Conservation (phyloP, 1,140 invertebrate genomes). For the Atta texana region DNA sequence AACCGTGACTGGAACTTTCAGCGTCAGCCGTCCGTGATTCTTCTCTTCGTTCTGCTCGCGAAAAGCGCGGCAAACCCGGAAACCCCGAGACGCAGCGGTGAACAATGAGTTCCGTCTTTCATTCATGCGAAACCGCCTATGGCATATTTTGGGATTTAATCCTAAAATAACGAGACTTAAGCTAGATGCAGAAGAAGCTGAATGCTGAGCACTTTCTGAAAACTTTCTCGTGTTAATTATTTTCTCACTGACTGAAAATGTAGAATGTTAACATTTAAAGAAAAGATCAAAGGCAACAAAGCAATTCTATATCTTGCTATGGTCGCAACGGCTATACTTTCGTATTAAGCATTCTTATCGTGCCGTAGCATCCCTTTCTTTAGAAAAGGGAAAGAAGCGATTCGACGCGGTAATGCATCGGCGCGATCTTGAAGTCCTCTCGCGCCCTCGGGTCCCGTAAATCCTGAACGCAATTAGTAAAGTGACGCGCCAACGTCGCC, state of each 20-base stretch:
- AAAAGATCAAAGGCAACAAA: background rate
- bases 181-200: background rate
- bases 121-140: constrained; percentile 37
- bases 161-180: background rate
- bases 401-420: constrained; percentile 31
- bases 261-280: background rate
- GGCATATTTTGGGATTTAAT: background rate
- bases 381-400: background rate
- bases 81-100: constrained; percentile 35
- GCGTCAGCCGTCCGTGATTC: constrained; percentile 52
- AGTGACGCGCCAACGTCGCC: constrained; percentile 39
- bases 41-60: constrained; percentile 36
- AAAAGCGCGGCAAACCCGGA: constrained; percentile 32
- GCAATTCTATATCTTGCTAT: background rate
- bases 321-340: background rate
- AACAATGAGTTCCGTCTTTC: constrained; percentile 51
- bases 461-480: constrained; percentile 63
- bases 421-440: constrained; percentile 20
- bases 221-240: background rate
- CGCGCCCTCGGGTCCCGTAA: constrained; percentile 38
- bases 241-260: background rate
- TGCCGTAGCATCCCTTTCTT: background rate
- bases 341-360: constrained; percentile 33
- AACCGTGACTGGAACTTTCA: constrained; percentile 59
- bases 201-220: background rate